Evolutionary conservation across 2,113 vertebrate species (phyloP), one percentile per base, ranked within the genome.

Genomic region (Calypte anna): DNA sequence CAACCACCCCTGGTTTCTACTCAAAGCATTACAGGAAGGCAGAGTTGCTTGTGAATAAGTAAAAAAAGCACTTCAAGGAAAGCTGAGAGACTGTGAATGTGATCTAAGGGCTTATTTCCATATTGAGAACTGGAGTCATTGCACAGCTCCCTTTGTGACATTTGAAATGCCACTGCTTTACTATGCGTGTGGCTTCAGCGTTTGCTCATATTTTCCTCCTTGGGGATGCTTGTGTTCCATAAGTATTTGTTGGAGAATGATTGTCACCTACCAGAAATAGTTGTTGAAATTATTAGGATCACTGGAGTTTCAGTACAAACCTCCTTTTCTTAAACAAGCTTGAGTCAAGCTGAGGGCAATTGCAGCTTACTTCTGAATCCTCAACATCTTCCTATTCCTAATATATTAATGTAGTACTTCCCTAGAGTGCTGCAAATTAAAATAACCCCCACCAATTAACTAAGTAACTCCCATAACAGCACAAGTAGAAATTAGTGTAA

Each of bases 151-250:
- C 21, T 17, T 78, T 88, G 69, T 89, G 77, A 79, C 1, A 4
- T 86, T 77, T 89, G 66, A 91, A 78, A 82, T 4, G 2, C 57
- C 50, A n/a, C 59, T 83, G 76, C 74, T 53, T 91, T 53, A 57
- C 46, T 82, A 40, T 14, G 72, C 1, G 0, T 28, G 59, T 7
- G 8, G 43, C 81, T 79, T 27, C 84, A 63, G 15, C 70, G 66
- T 82, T 92, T 82, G 77, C 61, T 94, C 77, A 88, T 82, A 50
- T 7, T 94, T 84, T 81, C 88, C 76, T 93, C 83, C 75, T 21
- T 13, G 31, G 36, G 62, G 55, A 79, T 0, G 0, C 21, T 30
- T 80, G 53, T 63, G 77, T 93, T 91, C 76, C 51, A 17, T 77
- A 68, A 79, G 74, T 48, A 50, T 73, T 90, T 48, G 33, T 58